Base-by-base conservation (phyloP, 1,140 invertebrate genomes). In the Zaprionus kolodkinae region DNA sequence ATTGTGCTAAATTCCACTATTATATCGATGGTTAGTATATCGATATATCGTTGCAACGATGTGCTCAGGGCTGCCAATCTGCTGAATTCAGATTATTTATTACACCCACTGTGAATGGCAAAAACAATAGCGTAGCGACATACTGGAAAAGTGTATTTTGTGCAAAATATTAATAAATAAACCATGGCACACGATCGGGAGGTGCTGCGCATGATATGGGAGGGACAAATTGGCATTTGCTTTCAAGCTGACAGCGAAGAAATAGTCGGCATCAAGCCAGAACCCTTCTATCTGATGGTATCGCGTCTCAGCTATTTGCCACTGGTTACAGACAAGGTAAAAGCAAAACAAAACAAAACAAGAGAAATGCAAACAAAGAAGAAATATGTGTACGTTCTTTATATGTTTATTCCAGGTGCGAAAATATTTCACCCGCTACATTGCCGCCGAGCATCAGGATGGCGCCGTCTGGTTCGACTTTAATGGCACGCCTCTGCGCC, bases 391-490 rank as follows among this genome's bases (percentile, higher is more conserved):
- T 21, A 55, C 27, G n/a, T 35, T 5, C 30, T 57, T 35, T n/a
- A 17, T 15, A 27, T 30, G 30, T 5, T n/a, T 30, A 30, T 30
- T 33, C 10, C 79, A 97, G 97, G 96, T 98, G 70, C 95, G 96
- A 81, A 97, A 98, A 93, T 97, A 99, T 94, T 99, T 99, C 93
- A 93, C 96, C 66, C 95, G 96, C 72, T 96, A 96, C 91, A 94
- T 98, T 88, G 95, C 96, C 57, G 95, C 95, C 90, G 96, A 98
- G 76, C 95, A 96, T 92, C 95, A 96, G 67, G 96, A 97, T 54
- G 95, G 95, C 89, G 97, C 99, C 92, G 97, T 99, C 94, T 99
- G 98, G 98, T 93, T 99, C 45, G 98, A 99, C 87, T 98, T 95
- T 91, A 97, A 98, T 94, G 97, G 97, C 17, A 95, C 95, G 69